Conservation (phyloP, 2,797 vertebrate genomes). For the Labeo calbasu region DNA sequence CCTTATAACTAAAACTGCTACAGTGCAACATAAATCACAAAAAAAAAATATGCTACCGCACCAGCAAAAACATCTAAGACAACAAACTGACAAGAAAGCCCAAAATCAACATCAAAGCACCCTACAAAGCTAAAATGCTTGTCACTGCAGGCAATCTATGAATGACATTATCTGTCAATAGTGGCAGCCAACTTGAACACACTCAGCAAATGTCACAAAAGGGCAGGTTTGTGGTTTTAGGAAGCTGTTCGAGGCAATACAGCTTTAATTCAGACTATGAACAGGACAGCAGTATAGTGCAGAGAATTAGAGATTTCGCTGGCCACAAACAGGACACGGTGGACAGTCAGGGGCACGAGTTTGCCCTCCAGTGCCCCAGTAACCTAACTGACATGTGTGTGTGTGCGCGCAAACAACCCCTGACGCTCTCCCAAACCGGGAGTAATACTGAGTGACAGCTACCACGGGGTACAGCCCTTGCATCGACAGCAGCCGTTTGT, state of each 20-base stretch:
- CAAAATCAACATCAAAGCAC: not conserved
- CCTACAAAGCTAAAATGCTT: not conserved
- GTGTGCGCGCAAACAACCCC: conserved; percentile 38
- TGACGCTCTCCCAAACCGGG: conserved; percentile 49
- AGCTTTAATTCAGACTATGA: not conserved
- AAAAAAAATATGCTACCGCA: not conserved
- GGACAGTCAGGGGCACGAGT: conserved; percentile 40
- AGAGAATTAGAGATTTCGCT: conserved; percentile 18
- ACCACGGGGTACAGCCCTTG: conserved; percentile 60
- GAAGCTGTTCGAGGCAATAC: conserved; percentile 27
- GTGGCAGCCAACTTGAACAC: conserved; percentile 23
- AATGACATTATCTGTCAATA: conserved; percentile 37
- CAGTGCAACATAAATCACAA: not conserved
- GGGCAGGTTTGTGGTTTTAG: conserved; percentile 33
- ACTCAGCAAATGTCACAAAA: conserved; percentile 44
- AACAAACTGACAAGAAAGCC: not conserved
- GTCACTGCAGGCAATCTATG: conserved; percentile 17
- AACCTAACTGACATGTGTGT: conserved; percentile 50
- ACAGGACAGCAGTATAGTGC: not conserved
- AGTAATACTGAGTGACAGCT: conserved; percentile 71
- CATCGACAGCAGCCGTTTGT: conserved; percentile 72
- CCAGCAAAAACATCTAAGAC: not conserved
- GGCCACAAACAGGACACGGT: conserved; percentile 8
- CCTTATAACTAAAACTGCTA: not conserved
- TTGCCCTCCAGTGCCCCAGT: conserved; percentile 59